Percentiles rank a stretch among this genome's conserved stretches.
phyloP scores from a whole-genome alignment of 2,888 invertebrate species.

The Melinaea menophilus region DNA sequence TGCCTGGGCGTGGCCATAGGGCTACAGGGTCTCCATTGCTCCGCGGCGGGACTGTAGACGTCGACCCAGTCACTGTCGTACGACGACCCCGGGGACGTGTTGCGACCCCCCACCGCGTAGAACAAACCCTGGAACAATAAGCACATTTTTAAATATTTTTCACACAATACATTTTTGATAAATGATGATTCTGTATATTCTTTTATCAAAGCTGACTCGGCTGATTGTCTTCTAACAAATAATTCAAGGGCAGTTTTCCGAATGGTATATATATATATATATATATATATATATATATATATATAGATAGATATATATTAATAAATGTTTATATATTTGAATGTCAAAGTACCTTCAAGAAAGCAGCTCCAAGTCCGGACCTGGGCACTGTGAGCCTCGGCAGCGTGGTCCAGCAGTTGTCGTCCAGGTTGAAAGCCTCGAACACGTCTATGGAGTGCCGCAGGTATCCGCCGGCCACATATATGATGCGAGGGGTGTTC shows the following conservation, averaged over 20 bases:
- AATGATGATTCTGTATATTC: no score
- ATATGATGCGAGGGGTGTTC: slow-evolving; percentile 92
- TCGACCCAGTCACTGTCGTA: slow-evolving; percentile 94
- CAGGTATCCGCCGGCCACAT: slow-evolving; percentile 94
- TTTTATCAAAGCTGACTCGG: no score
- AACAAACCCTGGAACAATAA: slow-evolving; percentile 81
- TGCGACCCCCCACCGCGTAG: slow-evolving; percentile 95
- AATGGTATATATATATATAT: no score
- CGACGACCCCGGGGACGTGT: slow-evolving; percentile 92
- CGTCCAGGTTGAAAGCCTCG: slow-evolving; percentile 93
- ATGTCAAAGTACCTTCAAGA: slow-evolving; percentile 79
- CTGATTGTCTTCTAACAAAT: no score
- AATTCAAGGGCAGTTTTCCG: no score
- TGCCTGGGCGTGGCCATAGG: slow-evolving; percentile 93
- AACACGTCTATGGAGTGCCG: slow-evolving; percentile 90
- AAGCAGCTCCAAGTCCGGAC: slow-evolving; percentile 91
- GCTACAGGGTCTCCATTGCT: slow-evolving; percentile 91
- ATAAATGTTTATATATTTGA: background rate
- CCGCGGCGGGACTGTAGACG: slow-evolving; percentile 89
- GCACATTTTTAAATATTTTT: no score
- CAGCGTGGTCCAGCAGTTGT: slow-evolving; percentile 89
- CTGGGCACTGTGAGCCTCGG: slow-evolving; percentile 91
- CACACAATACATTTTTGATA: no score
- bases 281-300: no score
- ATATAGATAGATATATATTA: no score